Evolutionary conservation across 2,888 invertebrate species (phyloP).

Genomic region (Anthoptus insignis): DNA sequence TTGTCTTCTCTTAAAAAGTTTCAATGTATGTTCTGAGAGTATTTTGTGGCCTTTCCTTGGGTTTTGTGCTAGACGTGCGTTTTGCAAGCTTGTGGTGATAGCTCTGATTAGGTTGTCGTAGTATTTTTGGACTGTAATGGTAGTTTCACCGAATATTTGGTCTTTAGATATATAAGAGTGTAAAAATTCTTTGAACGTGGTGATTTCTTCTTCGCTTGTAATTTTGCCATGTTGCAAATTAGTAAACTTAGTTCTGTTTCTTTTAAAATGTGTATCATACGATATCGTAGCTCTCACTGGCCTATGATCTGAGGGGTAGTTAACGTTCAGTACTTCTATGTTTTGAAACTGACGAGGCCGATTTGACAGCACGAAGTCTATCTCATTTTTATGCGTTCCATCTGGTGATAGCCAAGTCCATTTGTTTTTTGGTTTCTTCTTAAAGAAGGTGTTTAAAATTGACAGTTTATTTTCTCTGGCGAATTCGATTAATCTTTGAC

Average conservation of each 20-base stretch:
- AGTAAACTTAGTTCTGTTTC: slow-evolving; percentile 14
- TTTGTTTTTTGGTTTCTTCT: slow-evolving; percentile 43
- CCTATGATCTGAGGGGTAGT: slow-evolving; percentile 47
- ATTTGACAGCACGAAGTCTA: slow-evolving; percentile 49
- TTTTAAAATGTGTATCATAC: slow-evolving; percentile 27
- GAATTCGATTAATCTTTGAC: slow-evolving; percentile 46
- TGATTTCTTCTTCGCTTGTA: slow-evolving; percentile 22
- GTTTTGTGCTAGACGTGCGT: background rate
- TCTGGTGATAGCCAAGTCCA: slow-evolving; percentile 48
- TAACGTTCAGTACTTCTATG: slow-evolving; percentile 42
- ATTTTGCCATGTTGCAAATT: slow-evolving; percentile 4
- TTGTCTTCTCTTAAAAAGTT: no score
- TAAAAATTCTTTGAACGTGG: background rate
- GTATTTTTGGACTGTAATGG: slow-evolving; percentile 37
- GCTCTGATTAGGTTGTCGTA: slow-evolving; percentile 40
- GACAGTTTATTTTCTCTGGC: slow-evolving; percentile 45
- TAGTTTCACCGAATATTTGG: background rate
- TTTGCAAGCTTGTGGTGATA: slow-evolving; percentile 34
- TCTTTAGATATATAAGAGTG: background rate
- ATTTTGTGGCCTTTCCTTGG: no score
- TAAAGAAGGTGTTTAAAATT: slow-evolving; percentile 47
- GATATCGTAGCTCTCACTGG: slow-evolving; percentile 44
- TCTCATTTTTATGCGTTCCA: slow-evolving; percentile 45
- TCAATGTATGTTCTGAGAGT: no score
- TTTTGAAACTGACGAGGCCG: slow-evolving; percentile 35